Conservation (phyloP, 2,888 invertebrate species). For the Diloba caeruleocephala region DNA sequence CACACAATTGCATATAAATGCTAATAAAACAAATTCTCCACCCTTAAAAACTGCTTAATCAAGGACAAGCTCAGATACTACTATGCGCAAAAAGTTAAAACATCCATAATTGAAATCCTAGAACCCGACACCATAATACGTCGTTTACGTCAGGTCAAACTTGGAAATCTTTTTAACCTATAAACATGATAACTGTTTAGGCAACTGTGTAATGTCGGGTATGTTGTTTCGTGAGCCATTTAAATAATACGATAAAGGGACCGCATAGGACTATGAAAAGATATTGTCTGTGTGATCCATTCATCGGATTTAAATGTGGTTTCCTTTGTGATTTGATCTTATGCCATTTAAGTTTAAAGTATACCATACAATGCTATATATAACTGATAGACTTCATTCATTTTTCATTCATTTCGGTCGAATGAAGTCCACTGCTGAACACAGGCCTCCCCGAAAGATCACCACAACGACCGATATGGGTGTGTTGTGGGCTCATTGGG, state of each 20-base stretch:
- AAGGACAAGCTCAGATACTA: too few relatives aligned
- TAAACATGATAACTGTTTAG: slow-evolving; percentile 5
- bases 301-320: slow-evolving; percentile 39
- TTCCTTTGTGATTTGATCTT: slow-evolving; percentile 20
- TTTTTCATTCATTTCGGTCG: too few relatives aligned
- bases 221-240: slow-evolving; percentile 4
- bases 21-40: too few relatives aligned
- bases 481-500: too few relatives aligned
- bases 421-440: too few relatives aligned
- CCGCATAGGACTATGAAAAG: slow-evolving; percentile 16
- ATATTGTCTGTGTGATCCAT: slow-evolving; percentile 1
- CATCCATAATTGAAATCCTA: background rate
- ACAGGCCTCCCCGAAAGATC: too few relatives aligned
- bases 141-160: background rate
- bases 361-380: too few relatives aligned
- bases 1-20: too few relatives aligned
- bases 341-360: background rate
- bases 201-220: slow-evolving; percentile 2
- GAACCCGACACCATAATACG: background rate
- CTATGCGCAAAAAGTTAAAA: too few relatives aligned
- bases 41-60: too few relatives aligned
- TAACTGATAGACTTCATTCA: too few relatives aligned
- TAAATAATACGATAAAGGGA: slow-evolving; percentile 3
- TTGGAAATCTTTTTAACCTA: slow-evolving; percentile 7
- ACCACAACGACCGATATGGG: too few relatives aligned